phyloP scores from a whole-genome alignment of 2,797 vertebrate genomes.

The Ctenopoma multispine region DNA sequence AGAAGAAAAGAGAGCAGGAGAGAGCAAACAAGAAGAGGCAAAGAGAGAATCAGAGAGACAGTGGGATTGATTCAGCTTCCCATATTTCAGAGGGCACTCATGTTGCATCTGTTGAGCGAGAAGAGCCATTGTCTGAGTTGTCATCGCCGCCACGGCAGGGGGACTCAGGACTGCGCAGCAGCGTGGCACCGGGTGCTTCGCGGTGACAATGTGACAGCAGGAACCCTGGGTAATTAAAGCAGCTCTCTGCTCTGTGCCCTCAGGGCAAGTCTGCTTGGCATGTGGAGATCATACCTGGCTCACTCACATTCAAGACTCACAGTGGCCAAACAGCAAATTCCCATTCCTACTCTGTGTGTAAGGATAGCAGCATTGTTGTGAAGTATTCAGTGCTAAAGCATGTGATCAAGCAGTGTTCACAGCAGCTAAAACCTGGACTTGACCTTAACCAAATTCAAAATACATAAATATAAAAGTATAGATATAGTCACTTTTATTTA shows the following conservation, averaged over 20 bases:
- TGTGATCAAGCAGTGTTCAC: conserved; percentile 23
- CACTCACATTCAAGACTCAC: conserved; percentile 53
- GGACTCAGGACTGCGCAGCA: conserved; percentile 50
- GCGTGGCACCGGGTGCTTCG: conserved; percentile 59
- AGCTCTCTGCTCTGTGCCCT: conserved; percentile 73
- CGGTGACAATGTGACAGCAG: conserved; percentile 79
- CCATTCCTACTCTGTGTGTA: conserved; percentile 21
- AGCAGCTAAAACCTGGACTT: conserved; percentile 37
- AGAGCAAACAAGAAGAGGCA: conserved; percentile 65
- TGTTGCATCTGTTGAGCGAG: conserved; percentile 64
- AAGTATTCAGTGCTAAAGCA: conserved; percentile 29
- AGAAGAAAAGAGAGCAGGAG: conserved; percentile 48
- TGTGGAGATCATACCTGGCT: conserved; percentile 69
- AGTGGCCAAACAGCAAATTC: conserved; percentile 48
- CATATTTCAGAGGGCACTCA: conserved; percentile 63
- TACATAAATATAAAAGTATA: not conserved
- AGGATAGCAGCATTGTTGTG: conserved; percentile 23
- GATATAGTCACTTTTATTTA: conserved; percentile 12
- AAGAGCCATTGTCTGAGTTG: conserved; percentile 73
- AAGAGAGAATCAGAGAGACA: conserved; percentile 66
- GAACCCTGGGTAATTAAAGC: conserved; percentile 85
- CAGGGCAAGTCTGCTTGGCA: conserved; percentile 67
- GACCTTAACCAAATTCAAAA: conserved; percentile 57
- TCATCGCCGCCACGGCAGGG: conserved; percentile 57
- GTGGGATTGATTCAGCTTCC: conserved; percentile 64